Evolutionary conservation across 2,888 invertebrate species (phyloP), one percentile per base, ranked within the genome.

Genomic region (Chydorus sphaericus): DNA sequence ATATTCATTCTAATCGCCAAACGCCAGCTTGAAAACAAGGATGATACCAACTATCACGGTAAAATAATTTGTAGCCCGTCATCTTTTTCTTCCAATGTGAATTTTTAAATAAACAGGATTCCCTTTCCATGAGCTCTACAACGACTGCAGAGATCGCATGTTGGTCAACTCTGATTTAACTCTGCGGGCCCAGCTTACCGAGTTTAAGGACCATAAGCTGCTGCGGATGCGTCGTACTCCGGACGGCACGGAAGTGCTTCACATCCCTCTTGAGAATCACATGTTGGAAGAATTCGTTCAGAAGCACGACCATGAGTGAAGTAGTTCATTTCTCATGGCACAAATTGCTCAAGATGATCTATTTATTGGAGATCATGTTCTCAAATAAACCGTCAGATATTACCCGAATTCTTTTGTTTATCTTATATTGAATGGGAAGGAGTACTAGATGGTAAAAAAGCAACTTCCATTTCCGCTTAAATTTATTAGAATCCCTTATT

Each of bases 141-240:
- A 81, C 60, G 76, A 80, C 61, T 86, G 89, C 63, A 78, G 93
- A 38, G 92, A 93, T 70, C 79, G 81, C 20, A 94, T 96, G 70
- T 74, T 94, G 36, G 94, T 92, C 0, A 94, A 90, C 68, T 89
- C 90, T 0, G 94, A 97, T 70, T 75, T 87, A 55, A 91, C 91
- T 0, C 71, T 97, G 58, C 78, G 92, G 61, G 85, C 92, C 5
- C 92, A 94, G 65, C 75, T 97, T 3, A 92, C 88, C 0, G 97
- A 97, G 72, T 97, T 96, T 71, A 73, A 88, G 51, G 96, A 97
- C 71, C 97, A 97, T 69, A 89, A 92, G 68, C 75, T 97, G 63
- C 80, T 94, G 4, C 85, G 82, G 68, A 79, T 79, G 56, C 85
- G 83, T 66, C 78, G 90, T 64, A 83, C 81, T 16, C 72, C 74